phyloP scores from a whole-genome alignment of 2,797 vertebrate genomes.

The Fratercula arctica region DNA sequence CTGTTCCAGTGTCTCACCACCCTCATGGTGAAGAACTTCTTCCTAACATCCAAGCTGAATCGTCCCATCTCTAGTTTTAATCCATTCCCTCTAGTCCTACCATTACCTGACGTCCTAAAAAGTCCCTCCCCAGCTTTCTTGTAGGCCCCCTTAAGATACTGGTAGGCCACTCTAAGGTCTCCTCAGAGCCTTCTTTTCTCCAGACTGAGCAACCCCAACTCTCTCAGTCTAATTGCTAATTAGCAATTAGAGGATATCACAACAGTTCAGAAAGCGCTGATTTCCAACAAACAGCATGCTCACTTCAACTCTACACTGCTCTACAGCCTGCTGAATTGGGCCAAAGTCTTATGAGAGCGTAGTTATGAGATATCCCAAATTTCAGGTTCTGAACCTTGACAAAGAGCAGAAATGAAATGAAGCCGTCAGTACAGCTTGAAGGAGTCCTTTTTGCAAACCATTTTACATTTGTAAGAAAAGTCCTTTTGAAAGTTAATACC shows the following conservation, averaged over 20 bases:
- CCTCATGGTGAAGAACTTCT: no score
- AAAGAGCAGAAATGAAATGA: not conserved
- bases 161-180: no score
- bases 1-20: no score
- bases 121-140: no score
- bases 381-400: not conserved
- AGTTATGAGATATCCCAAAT: not conserved
- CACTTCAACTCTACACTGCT: fast-evolving
- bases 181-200: no score
- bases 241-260: not conserved
- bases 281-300: not conserved
- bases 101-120: no score
- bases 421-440: not conserved
- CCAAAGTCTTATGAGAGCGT: fast-evolving
- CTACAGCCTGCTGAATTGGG: not conserved
- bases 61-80: no score
- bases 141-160: no score
- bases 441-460: not conserved
- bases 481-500: not conserved
- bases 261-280: not conserved
- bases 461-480: not conserved
- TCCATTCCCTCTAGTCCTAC: no score
- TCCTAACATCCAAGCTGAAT: no score
- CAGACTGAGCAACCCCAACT: no score
- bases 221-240: no score